Base-by-base conservation (phyloP, 2,113 vertebrate species). In the Chloebia gouldiae region DNA sequence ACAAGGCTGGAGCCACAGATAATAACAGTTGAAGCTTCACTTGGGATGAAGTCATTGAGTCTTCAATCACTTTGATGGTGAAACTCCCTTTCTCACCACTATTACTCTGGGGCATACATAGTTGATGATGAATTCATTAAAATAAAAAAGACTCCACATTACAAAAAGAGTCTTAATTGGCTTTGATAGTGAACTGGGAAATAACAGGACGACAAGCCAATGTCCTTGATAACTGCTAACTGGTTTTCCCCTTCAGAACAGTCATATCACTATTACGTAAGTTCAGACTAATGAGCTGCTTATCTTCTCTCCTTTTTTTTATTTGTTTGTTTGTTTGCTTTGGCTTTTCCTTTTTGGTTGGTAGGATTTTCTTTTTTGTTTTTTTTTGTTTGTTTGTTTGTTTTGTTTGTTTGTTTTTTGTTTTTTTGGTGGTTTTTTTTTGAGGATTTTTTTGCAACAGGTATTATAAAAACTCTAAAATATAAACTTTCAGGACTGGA, bases 41-140 rank as follows among this genome's bases (percentile, higher is more conserved):
- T 56, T 60, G 60, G 69, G 56, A 88, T 47, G 31, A 88, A 81
- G 51, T 10, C 64, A 50, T 7, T 70, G 8, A 66, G 69, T 66
- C 39, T 63, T 77, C 68, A 88, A 53, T 64, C 53, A 90, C 65
- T 53, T 68, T 93, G 72, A 81, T 42, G 51, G 72, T 44, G 60
- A 81, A 94, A 93, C 81, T 37, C 40, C 24, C n/a, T 30, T 72
- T 82, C 88, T 91, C 69, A 68, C 35, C 76, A 59, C 44, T 70
- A 2, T 88, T 86, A 64, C 64, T 81, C 91, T 73, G n/a, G 33
- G 56, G 51, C 56, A 70, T 45, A 56, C 17, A 50, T 7, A 63
- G 53, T n/a, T 92, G 69, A 81, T 61, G 47, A 88, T 66, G 42
- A 92, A 92, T 83, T 93, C 39, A 93, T 88, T 91, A 93, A 83